Evolutionary conservation across 2,113 vertebrate genomes (phyloP).

Genomic region (Bos taurus): ARS-UCD2.0 NC_037350.1:11210501-11211000

Average conservation of each 20-base stretch:
- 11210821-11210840: neutral
- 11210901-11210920: neutral
- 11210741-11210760: neutral
- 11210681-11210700: neutral
- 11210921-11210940: neutral
- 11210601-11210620: neutral
- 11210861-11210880: neutral
- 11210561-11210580: neutral
- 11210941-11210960: neutral
- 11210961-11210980: fast-evolving
- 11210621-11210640: neutral
- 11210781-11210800: neutral
- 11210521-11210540: neutral
- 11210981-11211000: neutral
- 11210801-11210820: neutral
- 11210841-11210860: neutral
- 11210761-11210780: fast-evolving
- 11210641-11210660: neutral
- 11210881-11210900: neutral
- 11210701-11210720: neutral
- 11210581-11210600: neutral
- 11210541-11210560: neutral
- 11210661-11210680: neutral
- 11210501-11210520: neutral
- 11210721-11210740: neutral